Percentiles rank a stretch among this genome's conserved stretches.
Evolutionary conservation across 2,797 vertebrate genomes (phyloP).

Genomic region (Bovichtus variegatus): DNA sequence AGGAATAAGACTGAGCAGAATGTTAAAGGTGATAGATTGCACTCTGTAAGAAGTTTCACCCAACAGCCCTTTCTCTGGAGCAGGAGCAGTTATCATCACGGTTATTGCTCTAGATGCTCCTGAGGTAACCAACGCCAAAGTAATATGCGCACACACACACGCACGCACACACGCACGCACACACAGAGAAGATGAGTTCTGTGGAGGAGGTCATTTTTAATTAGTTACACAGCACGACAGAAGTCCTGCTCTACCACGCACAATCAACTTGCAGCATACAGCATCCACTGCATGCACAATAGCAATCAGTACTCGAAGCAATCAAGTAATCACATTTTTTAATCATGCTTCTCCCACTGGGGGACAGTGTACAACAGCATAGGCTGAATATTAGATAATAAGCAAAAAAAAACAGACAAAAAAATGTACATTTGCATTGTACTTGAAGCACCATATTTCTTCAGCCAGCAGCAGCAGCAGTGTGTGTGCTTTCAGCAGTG

Average conservation of each 20-base stretch:
- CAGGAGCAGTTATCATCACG: constrained; percentile 5
- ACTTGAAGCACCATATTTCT: constrained; percentile 33
- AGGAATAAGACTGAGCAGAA: constrained; percentile 29
- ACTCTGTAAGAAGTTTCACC: constrained; percentile 11
- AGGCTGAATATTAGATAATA: constrained; percentile 45
- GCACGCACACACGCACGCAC: constrained; percentile 13
- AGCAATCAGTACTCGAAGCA: constrained; percentile 55
- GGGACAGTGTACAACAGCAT: constrained; percentile 35
- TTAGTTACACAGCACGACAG: constrained; percentile 70
- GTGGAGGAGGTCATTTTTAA: constrained; percentile 76
- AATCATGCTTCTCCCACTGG: constrained; percentile 53
- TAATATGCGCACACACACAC: constrained; percentile 2
- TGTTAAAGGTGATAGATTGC: constrained; percentile 40
- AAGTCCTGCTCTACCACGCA: constrained; percentile 54
- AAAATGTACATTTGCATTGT: constrained; percentile 11
- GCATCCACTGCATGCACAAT: constrained; percentile 41
- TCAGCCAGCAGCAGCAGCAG: constrained; percentile 12
- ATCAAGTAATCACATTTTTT: constrained; percentile 63
- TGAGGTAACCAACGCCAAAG: constrained; percentile 28
- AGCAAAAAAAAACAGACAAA: constrained; percentile 17
- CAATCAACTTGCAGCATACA: constrained; percentile 44
- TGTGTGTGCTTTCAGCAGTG: constrained; percentile 11
- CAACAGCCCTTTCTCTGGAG: constrained; percentile 7
- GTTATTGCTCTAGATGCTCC: constrained; percentile 47
- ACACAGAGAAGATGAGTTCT: constrained; percentile 55